Evolutionary conservation across 2,888 invertebrate genomes (phyloP).

Genomic region (Morpho helenor): DNA sequence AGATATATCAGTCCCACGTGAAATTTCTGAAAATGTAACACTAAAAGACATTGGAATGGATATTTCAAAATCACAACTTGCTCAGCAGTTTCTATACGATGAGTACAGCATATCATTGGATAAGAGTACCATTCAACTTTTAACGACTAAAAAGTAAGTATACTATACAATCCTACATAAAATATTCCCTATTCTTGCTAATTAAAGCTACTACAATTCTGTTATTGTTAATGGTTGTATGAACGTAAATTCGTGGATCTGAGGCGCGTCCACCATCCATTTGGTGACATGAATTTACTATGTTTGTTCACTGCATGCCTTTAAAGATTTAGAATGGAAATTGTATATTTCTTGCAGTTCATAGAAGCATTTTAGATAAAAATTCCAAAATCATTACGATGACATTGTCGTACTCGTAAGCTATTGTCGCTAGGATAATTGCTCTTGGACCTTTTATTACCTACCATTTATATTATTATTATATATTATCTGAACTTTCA

Average conservation of each 20-base stretch:
- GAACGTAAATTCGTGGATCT: not conserved
- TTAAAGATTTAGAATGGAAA: too few species aligned
- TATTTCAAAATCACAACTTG: slow-evolving; percentile 1
- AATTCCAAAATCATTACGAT: not conserved
- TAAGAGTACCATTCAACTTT: not conserved
- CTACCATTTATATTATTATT: not conserved
- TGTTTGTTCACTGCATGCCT: not conserved
- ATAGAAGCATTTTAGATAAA: not conserved
- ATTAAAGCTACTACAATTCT: not conserved
- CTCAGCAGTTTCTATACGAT: slow-evolving; percentile 6
- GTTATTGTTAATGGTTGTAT: not conserved
- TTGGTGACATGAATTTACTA: not conserved
- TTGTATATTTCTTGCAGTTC: not conserved
- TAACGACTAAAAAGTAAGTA: slow-evolving; percentile 15
- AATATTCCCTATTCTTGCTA: not conserved
- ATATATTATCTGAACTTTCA: slow-evolving; percentile 18
- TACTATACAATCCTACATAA: not conserved
- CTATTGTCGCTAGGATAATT: too few species aligned
- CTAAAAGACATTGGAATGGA: slow-evolving; percentile 16
- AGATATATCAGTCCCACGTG: slow-evolving; percentile 19
- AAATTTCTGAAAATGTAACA: slow-evolving; percentile 15
- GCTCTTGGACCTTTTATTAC: not conserved
- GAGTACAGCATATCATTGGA: slow-evolving; percentile 2
- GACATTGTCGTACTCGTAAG: not conserved
- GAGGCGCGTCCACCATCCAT: not conserved